Percentiles rank a stretch among this genome's conserved stretches.
These are phyloP conservation scores for Macrobrachium nipponense DNA, from an alignment of 1,140 invertebrate species.

Conservation along the genomic window DNA sequence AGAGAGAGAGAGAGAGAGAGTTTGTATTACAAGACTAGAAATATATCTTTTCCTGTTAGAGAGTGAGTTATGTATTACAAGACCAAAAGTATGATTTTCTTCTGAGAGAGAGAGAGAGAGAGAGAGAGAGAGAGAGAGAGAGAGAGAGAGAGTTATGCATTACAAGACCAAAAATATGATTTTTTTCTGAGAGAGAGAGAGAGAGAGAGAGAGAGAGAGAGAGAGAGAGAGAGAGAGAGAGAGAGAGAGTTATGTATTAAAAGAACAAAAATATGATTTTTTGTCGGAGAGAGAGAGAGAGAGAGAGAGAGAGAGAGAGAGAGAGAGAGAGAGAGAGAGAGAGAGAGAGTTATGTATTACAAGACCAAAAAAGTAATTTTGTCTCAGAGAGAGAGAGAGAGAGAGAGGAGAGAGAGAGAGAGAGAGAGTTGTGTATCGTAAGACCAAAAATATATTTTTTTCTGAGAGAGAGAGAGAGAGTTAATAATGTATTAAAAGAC, in stretches of 20 bases:
- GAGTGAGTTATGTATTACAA: too few relatives aligned
- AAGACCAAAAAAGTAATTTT: not conserved
- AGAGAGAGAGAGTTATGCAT: constrained; percentile 5
- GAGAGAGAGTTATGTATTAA: not conserved
- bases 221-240: not conserved
- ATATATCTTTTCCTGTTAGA: too few relatives aligned
- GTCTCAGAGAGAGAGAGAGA: too few relatives aligned
- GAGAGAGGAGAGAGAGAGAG: constrained; percentile 10
- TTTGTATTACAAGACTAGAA: too few relatives aligned
- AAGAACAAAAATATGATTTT: not conserved
- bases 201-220: too few relatives aligned
- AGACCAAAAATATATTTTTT: not conserved
- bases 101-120: not conserved
- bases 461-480: not conserved
- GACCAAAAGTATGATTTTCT: too few relatives aligned
- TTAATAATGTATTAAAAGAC: not conserved
- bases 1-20: too few relatives aligned
- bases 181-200: constrained; percentile 14
- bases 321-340: constrained; percentile 20
- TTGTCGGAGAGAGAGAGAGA: too few relatives aligned
- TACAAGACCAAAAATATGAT: not conserved
- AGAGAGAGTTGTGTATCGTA: not conserved
- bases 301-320: not conserved
- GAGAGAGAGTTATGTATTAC: not conserved
- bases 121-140: not conserved